Base-by-base conservation (phyloP, 2,797 vertebrate genomes). In the Esox masquinongy region DNA sequence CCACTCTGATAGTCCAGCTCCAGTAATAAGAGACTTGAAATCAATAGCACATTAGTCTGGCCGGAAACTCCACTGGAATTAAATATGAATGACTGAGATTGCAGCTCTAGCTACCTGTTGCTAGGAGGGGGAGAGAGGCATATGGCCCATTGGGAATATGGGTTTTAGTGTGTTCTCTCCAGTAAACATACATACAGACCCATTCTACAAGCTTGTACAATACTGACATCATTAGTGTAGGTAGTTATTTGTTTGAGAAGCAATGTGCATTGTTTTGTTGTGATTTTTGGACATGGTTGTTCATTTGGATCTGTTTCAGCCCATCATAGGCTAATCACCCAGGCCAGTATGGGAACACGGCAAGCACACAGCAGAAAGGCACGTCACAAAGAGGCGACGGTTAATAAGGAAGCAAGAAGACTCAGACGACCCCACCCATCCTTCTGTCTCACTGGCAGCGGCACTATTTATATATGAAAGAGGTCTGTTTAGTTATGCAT, bases 81-180 rank as follows among this genome's bases (percentile, higher is more conserved):
- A 95, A 95, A 95, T 93, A 94, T 94, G 92, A 94, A 94, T 94
- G 93, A 92, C 93, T 90, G 91, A 93, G 92, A 94, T 94, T 93
- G 91, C 89, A 86, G 91, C 92, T 92, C 82, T 29, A 29, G 31
- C 31, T 94, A 93, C 92, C 93, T 94, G 92, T 92, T 89, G 88
- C 64, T 82, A 86, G 84, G 77, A 78, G 88, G 90, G 85, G 86
- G 77, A 78, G 88, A 90, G 85, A 88, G 84, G 89, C 90, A 90
- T 86, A 84, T 88, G 87, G 82, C 84, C 88, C 85, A 75, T 82
- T 87, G 89, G 78, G 92, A 82, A 88, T 84, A 70, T 76, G 64
- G 73, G 66, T 78, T 83, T 76, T 75, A 73, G 8, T 5, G 72
- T 78, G 76, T 73, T 77, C 77, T 77, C 74, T 80, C 78, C 82